Conservation (phyloP, 2,113 vertebrate species). For the Hirundichthys speculiger region DNA sequence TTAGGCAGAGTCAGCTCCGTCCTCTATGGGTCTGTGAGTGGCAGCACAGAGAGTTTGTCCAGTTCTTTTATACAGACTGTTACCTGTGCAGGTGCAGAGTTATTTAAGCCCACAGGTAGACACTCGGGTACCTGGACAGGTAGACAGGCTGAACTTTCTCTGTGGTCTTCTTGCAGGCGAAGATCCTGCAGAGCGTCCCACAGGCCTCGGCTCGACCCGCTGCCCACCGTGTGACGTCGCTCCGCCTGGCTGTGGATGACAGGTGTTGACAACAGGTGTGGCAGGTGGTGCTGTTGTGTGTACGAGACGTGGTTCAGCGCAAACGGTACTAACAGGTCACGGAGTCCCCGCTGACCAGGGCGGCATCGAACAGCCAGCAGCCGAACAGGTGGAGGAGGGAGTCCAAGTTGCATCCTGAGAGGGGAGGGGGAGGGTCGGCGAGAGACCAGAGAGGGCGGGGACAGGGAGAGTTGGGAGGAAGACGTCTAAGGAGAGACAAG, state of each 20-base stretch:
- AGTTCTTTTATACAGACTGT: too few species aligned
- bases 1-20: too few species aligned
- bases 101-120: neutral
- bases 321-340: slow-evolving; percentile 80
- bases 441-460: neutral
- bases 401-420: slow-evolving; percentile 91
- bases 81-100: neutral
- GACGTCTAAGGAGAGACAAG: slow-evolving; percentile 7
- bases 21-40: too few species aligned
- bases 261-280: neutral
- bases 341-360: slow-evolving; percentile 84
- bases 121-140: slow-evolving; percentile 86
- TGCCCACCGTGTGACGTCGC: slow-evolving; percentile 81
- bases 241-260: slow-evolving; percentile 40
- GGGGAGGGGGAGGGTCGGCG: slow-evolving; percentile 85
- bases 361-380: slow-evolving; percentile 93
- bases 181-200: slow-evolving; percentile 93
- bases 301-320: neutral
- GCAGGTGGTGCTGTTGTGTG: neutral
- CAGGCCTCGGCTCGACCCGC: slow-evolving; percentile 91
- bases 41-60: too few species aligned
- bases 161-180: slow-evolving; percentile 95
- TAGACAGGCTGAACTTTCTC: slow-evolving; percentile 94
- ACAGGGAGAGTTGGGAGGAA: slow-evolving; percentile 42
- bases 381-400: slow-evolving; percentile 95